Conservation (phyloP, 2,113 vertebrate species). For the Protobothrops flavoviridis region DNA sequence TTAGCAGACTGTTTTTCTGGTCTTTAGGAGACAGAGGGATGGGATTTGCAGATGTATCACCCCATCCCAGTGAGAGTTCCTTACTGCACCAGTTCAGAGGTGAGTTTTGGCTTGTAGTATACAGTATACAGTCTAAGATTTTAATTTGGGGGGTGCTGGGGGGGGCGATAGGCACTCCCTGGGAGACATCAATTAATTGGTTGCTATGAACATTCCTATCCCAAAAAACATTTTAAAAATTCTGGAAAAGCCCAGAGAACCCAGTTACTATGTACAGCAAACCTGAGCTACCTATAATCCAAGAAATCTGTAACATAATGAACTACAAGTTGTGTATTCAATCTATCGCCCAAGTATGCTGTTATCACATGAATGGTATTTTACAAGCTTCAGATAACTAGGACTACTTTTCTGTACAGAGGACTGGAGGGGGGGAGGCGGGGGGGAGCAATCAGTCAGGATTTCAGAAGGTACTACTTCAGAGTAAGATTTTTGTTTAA, state of each 20-base stretch:
- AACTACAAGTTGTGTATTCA: neutral
- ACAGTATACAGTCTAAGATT: neutral
- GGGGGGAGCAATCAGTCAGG: neutral
- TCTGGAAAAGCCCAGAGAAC: neutral
- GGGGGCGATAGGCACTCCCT: neutral
- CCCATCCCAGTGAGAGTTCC: neutral
- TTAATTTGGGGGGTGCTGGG: neutral
- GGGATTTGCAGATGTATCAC: neutral
- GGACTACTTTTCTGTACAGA: neutral
- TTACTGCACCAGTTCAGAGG: neutral
- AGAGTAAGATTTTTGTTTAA: neutral
- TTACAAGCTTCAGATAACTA: neutral
- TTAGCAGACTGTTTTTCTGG: neutral
- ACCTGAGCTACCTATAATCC: neutral
- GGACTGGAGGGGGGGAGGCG: too few relatives aligned
- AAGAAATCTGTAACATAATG: neutral
- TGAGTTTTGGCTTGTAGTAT: neutral
- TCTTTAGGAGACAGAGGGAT: neutral
- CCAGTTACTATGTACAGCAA: neutral
- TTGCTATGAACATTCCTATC: neutral
- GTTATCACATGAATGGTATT: neutral
- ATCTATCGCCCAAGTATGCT: neutral
- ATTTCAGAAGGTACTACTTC: neutral
- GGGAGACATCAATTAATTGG: neutral
- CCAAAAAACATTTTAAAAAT: neutral